A percentile compares a stretch with the other conserved stretches of the same genome.
Evolutionary conservation across 2,797 vertebrate genomes (phyloP).

Genomic region (Myotis daubentonii): DNA sequence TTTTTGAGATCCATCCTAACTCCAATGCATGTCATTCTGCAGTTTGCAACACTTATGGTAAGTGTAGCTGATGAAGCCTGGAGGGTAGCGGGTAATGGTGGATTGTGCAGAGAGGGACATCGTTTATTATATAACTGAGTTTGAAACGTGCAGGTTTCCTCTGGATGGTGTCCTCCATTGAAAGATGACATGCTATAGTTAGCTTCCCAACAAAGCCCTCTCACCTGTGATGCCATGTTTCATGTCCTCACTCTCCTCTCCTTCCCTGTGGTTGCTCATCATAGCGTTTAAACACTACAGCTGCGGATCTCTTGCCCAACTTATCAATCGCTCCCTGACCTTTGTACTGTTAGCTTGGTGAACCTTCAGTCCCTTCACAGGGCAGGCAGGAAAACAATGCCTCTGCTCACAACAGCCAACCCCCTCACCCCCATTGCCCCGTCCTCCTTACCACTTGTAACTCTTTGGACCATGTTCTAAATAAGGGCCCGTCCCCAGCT

Average conservation of each 20-base stretch:
- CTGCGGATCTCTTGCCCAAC: background rate
- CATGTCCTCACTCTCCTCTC: background rate
- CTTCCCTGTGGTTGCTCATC: background rate
- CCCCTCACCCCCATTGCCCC: background rate
- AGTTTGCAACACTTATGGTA: background rate
- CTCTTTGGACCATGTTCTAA: background rate
- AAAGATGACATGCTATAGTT: background rate
- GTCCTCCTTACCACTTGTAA: background rate
- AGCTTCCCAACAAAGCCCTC: background rate
- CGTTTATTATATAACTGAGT: background rate
- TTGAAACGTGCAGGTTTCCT: background rate
- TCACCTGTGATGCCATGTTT: background rate
- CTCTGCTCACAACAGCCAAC: background rate
- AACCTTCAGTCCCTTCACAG: background rate
- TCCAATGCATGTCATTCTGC: fast-evolving
- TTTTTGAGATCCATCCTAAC: background rate
- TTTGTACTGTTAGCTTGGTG: constrained; percentile 30
- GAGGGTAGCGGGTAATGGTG: no score
- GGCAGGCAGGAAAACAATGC: background rate
- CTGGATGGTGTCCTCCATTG: background rate
- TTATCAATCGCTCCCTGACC: background rate
- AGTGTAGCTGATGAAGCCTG: background rate
- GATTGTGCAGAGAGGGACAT: background rate
- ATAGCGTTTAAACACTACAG: background rate
- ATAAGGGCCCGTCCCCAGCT: background rate